phyloP scores from a whole-genome alignment of 2,113 vertebrate species.

The Butorides virescens region DNA sequence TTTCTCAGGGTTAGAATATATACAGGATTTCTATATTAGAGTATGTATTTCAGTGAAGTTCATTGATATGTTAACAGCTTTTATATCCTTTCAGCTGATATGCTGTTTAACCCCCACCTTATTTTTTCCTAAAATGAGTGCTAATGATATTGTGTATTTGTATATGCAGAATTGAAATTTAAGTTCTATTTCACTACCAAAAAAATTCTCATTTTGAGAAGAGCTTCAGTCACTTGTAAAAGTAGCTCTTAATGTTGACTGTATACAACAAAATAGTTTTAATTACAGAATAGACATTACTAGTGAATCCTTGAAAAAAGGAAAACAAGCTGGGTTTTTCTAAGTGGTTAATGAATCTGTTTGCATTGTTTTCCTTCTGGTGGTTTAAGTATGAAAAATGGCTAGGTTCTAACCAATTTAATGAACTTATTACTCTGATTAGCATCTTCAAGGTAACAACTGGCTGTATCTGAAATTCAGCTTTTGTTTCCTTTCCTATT shows the following conservation, averaged over 20 bases:
- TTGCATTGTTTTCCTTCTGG: conserved; percentile 2
- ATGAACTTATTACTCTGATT: background rate
- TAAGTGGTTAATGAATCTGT: background rate
- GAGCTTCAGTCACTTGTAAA: background rate
- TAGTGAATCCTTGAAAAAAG: background rate
- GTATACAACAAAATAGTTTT: background rate
- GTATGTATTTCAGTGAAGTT: background rate
- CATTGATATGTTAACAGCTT: background rate
- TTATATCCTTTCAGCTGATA: background rate
- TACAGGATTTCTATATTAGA: background rate
- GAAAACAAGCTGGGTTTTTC: background rate
- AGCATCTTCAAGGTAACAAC: conserved; percentile 15
- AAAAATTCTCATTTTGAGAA: background rate
- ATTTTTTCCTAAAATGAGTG: background rate
- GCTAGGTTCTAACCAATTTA: conserved; percentile 2
- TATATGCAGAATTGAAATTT: background rate
- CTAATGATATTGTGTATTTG: background rate
- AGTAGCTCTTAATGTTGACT: background rate
- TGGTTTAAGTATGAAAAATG: conserved; percentile 18
- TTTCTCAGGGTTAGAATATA: background rate
- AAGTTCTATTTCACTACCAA: background rate
- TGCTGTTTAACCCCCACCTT: background rate
- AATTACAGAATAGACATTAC: background rate
- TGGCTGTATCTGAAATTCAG: conserved; percentile 41
- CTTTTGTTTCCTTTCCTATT: conserved; percentile 28